Evolutionary conservation across 2,888 invertebrate genomes (phyloP).

Genomic region (Kryphioiulus occultus): DNA sequence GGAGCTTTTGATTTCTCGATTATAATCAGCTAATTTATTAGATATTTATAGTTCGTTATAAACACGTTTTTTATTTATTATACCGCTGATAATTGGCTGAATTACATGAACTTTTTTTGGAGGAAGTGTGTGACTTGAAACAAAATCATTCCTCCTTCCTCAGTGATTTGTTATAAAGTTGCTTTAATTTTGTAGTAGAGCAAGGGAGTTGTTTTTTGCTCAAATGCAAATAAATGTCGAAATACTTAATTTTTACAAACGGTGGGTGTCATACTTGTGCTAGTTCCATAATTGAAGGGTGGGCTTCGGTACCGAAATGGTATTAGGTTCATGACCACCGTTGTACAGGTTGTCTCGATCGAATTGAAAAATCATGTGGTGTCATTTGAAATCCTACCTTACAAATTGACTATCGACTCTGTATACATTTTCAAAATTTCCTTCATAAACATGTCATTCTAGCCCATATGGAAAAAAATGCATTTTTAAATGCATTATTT

Average conservation of each 20-base stretch:
- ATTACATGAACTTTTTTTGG: neutral
- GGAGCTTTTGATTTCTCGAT: conserved; percentile 2
- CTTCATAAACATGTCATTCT: no score
- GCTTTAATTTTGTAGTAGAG: neutral
- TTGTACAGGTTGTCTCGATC: neutral
- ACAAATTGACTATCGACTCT: no score
- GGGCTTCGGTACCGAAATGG: neutral
- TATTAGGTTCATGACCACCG: conserved; percentile 7
- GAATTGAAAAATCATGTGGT: no score
- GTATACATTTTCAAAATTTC: no score
- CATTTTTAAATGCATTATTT: no score
- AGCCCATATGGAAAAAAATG: no score
- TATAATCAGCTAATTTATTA: neutral
- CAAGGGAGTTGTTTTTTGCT: neutral
- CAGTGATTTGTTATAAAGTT: neutral
- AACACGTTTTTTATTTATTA: conserved; percentile 2
- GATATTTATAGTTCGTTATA: neutral
- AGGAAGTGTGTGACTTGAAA: neutral
- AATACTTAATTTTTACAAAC: neutral
- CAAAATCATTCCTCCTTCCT: neutral
- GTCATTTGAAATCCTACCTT: no score
- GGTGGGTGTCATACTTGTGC: conserved; percentile 24
- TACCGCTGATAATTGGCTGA: conserved; percentile 6
- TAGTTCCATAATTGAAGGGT: conserved; percentile 24
- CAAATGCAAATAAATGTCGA: conserved; percentile 29